Base-by-base conservation (phyloP, 1,140 invertebrate species). In the Tetramorium simillimum region DNA sequence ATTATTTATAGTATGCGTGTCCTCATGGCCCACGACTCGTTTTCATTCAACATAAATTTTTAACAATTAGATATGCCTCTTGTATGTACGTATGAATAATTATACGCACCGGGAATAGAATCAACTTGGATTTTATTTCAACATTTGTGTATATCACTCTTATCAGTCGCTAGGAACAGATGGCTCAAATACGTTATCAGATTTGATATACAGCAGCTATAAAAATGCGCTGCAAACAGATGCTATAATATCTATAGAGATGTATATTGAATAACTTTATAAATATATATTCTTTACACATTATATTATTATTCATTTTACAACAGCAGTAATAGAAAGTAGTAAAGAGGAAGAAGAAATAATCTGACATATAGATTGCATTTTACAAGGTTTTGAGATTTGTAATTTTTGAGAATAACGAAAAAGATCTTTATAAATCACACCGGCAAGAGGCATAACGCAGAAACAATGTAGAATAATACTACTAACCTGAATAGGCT, bases 401-500 rank as follows among this genome's bases (percentile, higher is more conserved):
- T 7, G 46, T 28, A 62, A 28, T 28, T 46, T 10, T 80, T 49
- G n/a, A 80, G 16, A 58, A 33, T 37, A 80, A 43, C 40, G 1
- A 65, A 16, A 85, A 46, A 63, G 0, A 53, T 33, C 2, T 5
- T 51, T 46, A 53, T 12, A 56, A 53, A 73, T 37, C 7, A 56
- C 10, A 72, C 14, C 14, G 49, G 16, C 18, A 65, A 72, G 65
- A 75, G 67, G 18, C 53, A 69, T 70, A 63, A 40, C 10, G 5
- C 3, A 37, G 10, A 24, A 18, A 33, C 6, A 72, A 53, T 33
- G 49, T 3, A 53, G 53, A 5, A 62, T 65, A 76, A 86, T 72
- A 37, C n/a, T 60, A 93, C 92, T 75, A 92, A 95, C 95, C 93
- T 95, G 95, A 28, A 95, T 95, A 16, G 95, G 94, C 67, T 95